These are phyloP conservation scores for Chloroceryle amazona DNA, from an alignment of 2,797 vertebrate genomes.

Conservation along the genomic window DNA sequence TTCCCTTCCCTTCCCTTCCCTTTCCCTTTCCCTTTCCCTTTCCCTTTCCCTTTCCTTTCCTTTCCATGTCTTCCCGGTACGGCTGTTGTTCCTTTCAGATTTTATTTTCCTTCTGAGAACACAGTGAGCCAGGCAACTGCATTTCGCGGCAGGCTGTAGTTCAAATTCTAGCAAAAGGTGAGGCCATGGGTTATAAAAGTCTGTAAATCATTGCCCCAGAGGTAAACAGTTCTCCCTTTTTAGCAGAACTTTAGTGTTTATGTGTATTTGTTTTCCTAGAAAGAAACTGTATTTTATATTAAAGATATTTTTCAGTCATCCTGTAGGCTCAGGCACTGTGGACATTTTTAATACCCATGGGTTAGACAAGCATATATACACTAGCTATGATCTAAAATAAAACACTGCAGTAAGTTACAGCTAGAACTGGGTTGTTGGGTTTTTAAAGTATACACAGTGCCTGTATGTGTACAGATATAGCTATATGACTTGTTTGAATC, in stretches of 20 bases:
- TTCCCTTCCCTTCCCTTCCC: no score
- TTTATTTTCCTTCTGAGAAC: not conserved
- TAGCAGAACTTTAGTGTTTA: not conserved
- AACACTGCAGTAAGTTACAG: not conserved
- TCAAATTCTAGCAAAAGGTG: not conserved
- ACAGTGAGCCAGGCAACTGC: not conserved
- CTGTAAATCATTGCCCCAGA: not conserved
- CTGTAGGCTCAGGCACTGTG: not conserved
- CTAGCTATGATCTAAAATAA: not conserved
- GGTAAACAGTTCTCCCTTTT: not conserved
- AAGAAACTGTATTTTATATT: not conserved
- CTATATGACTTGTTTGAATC: not conserved
- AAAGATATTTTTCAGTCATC: not conserved
- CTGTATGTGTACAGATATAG: not conserved
- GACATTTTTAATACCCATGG: not conserved
- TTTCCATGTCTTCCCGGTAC: not conserved
- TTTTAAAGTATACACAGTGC: not conserved
- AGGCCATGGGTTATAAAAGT: not conserved
- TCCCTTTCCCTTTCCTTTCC: no score
- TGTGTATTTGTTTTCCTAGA: not conserved
- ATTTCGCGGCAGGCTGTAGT: not conserved
- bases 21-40: no score
- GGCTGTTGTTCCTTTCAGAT: not conserved
- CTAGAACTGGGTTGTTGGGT: not conserved
- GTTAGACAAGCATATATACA: not conserved